Evolutionary conservation across 2,888 invertebrate genomes (phyloP), one percentile per base, ranked within the genome.

Genomic region (Spialia ferax): DNA sequence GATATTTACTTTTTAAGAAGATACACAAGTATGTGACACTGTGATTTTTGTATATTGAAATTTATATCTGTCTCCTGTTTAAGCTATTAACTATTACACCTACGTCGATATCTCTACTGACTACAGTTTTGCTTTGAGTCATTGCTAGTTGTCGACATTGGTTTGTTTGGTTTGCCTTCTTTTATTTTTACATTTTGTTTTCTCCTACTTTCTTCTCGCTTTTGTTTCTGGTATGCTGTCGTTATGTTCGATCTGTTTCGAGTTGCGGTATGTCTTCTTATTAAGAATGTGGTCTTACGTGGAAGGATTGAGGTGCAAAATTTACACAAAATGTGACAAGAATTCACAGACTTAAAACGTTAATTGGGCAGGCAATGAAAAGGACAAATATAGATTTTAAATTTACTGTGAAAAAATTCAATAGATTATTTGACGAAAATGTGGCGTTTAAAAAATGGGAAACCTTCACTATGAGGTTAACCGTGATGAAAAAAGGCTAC

Each of bases 11-110:
- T 79, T n/a, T 78, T 81, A 82, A 81, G 86, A 87, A 87, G 89
- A 89, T 91, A 89, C 89, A 89, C 89, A 89, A 89, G 89, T 91
- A 89, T 85, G 84, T 79, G 79, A 80, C 78, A 81, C 79, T 79
- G 74, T 76, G 71, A 72, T 77, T 75, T n/a, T 75, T 63, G 76
- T 71, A 35, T 73, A 45, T 66, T 70, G 20, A 71, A 10, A 57
- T 54, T 48, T 35, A n/a, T 57, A 50, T 73, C 42, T 52, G 66
- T 68, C 38, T 22, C 59, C 52, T 76, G 71, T 78, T 75, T 69
- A 55, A 63, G 22, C 50, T 65, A 48, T n/a, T n/a, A n/a, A n/a
- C n/a, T 63, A 69, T 69, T 69, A 78, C 77, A 74, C 72, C 69
- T 74, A 74, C 70, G 70, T 72, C 73, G 69, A 72, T 70, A 68